phyloP scores from a whole-genome alignment of 1,140 invertebrate species.

The Drosophila simulans region DNA sequence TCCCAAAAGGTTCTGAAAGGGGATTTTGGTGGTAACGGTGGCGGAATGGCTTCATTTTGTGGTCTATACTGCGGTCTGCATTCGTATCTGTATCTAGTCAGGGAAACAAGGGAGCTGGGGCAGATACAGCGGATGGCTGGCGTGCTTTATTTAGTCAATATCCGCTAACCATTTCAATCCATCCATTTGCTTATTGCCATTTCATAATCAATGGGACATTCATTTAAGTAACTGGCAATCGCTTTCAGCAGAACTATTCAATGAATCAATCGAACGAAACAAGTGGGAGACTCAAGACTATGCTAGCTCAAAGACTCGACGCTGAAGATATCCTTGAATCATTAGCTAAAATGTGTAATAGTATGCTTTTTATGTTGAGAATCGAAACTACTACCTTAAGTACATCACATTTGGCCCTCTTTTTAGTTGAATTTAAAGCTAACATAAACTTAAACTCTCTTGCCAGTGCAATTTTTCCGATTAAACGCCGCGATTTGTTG shows the following conservation, averaged over 20 bases:
- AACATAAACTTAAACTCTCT: too few relatives aligned
- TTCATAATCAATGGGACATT: conserved; percentile 39
- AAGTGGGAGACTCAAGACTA: background rate
- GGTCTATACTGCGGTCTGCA: conserved; percentile 49
- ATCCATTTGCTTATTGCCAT: conserved; percentile 58
- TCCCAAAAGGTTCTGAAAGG: conserved; percentile 14
- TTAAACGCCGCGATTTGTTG: conserved; percentile 36
- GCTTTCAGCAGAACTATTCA: conserved; percentile 44
- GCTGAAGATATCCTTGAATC: background rate
- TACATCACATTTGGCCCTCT: too few relatives aligned
- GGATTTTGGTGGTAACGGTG: background rate
- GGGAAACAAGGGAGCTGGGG: background rate
- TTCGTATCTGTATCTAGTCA: conserved; percentile 7
- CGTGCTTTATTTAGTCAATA: conserved; percentile 41
- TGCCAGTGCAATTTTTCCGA: too few relatives aligned
- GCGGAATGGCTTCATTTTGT: conserved; percentile 34
- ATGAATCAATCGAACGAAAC: conserved; percentile 52
- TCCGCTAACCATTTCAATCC: conserved; percentile 41
- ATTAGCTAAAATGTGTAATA: too few relatives aligned
- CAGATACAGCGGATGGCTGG: conserved; percentile 1
- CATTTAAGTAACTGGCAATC: conserved; percentile 22
- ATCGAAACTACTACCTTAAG: too few relatives aligned
- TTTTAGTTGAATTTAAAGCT: too few relatives aligned
- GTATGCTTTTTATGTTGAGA: too few relatives aligned
- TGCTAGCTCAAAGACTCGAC: background rate